phyloP scores from a whole-genome alignment of 1,140 invertebrate species.

The Rhynchophorus ferrugineus region DNA sequence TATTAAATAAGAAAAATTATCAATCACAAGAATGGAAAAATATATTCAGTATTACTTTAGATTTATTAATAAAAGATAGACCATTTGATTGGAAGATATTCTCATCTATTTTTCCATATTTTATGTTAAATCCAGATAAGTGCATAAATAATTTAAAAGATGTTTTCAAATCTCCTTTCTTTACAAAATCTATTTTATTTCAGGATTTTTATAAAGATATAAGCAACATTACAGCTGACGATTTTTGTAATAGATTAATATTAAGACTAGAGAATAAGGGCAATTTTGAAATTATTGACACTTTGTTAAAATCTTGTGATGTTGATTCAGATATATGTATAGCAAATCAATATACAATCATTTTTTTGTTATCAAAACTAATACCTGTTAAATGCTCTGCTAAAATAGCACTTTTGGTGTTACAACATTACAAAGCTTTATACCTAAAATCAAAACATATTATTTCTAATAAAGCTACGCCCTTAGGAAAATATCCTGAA shows the following conservation, averaged over 20 bases:
- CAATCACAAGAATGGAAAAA: slow-evolving; percentile 6
- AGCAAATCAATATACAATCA: slow-evolving; percentile 30
- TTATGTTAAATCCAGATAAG: slow-evolving; percentile 48
- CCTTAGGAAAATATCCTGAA: slow-evolving; percentile 6
- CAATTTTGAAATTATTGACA: not conserved
- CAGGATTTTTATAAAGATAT: not conserved
- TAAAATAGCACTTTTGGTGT: slow-evolving; percentile 26
- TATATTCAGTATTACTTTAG: slow-evolving; percentile 1
- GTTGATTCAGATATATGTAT: not conserved
- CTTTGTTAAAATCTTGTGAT: not conserved
- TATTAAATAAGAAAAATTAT: slow-evolving; percentile 18
- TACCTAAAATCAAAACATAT: slow-evolving; percentile 1
- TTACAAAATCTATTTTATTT: slow-evolving; percentile 4
- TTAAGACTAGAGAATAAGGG: not conserved
- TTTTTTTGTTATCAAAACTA: slow-evolving; percentile 19
- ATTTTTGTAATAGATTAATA: not conserved
- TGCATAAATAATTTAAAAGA: slow-evolving; percentile 43
- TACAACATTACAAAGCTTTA: slow-evolving; percentile 41
- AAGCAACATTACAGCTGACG: no score
- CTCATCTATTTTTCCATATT: slow-evolving; percentile 48
- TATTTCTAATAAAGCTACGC: not conserved
- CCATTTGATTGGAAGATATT: slow-evolving; percentile 31
- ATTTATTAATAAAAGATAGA: slow-evolving; percentile 6
- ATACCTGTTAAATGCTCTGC: slow-evolving; percentile 14
- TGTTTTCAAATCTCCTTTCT: slow-evolving; percentile 36